Evolutionary conservation across 2,113 vertebrate species (phyloP), one percentile per base, ranked within the genome.

Genomic region (Dasyornis broadbenti): DNA sequence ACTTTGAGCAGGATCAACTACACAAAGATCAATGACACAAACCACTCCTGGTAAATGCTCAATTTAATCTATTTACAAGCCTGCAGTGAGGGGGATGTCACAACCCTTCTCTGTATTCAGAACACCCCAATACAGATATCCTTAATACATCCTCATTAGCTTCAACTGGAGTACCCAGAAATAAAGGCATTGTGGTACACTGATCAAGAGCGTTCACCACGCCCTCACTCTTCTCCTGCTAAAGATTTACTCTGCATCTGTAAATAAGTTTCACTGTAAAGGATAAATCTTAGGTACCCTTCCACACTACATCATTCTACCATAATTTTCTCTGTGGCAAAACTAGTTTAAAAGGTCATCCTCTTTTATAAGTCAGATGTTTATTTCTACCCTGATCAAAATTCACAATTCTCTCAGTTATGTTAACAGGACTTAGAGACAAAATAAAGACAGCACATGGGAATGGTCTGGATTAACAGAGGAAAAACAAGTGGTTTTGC

Each of bases 241-340:
- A 6, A 66, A 76, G 45, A 69, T 64, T 71, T 71, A 91, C 10
- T 53, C 24, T 44, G 56, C 15, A 44, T 37, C 59, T 79, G 28
- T 79, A 91, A 92, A 82, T 68, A 78, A 82, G 24, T 14, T 93
- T 49, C n/a, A 17, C 21, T 90, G 53, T 4, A 69, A 45, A 92
- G 53, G 19, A 61, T 23, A 10, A 91, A 49, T 26, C 54, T 78
- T 40, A 53, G 42, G 44, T 30, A 59, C 26, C n/a, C 33, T 61
- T 82, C 50, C 45, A 85, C 13, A 69, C 24, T 61, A 30, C 18
- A 60, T 49, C 26, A 72, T 40, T 87, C 72, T 84, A 75, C 49
- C 28, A 16, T 40, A 54, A 89, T 84, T 91, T 56, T 66, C 35
- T 75, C 35, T 40, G 22, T n/a, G 15, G 27, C 12, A 49, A 76